phyloP scores from a whole-genome alignment of 2,113 vertebrate genomes.

The Dolichotis patagonum region DNA sequence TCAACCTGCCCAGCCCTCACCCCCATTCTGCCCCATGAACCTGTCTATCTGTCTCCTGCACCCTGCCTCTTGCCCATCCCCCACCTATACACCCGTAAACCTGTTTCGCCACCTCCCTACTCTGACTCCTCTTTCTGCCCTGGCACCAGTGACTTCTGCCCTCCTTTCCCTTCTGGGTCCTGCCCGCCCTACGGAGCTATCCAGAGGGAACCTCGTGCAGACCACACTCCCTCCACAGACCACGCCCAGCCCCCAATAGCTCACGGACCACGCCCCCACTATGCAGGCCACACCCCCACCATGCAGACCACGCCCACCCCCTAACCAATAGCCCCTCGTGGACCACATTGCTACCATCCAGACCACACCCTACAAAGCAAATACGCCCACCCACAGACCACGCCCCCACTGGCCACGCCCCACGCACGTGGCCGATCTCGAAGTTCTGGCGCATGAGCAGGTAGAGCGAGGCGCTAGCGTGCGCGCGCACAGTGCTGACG shows the following conservation, averaged over 20 bases:
- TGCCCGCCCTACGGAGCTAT: too few relatives aligned
- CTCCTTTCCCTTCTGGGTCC: rapidly evolving
- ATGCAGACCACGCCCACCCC: rapidly evolving
- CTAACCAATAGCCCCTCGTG: too few relatives aligned
- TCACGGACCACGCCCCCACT: background rate
- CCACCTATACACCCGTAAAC: too few relatives aligned
- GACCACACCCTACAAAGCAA: background rate
- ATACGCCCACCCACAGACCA: background rate
- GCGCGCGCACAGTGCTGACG: constrained; percentile 89
- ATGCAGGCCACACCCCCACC: too few relatives aligned
- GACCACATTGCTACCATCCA: background rate
- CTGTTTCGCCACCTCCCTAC: too few relatives aligned
- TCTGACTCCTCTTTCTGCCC: background rate
- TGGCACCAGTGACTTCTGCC: rapidly evolving
- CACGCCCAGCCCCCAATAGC: background rate
- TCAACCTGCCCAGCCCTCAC: rapidly evolving
- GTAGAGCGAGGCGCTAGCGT: constrained; percentile 95
- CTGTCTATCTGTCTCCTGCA: background rate
- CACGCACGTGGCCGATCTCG: constrained; percentile 94
- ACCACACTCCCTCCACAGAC: background rate
- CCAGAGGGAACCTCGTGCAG: rapidly evolving
- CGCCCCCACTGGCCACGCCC: background rate
- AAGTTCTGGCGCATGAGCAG: constrained; percentile 97
- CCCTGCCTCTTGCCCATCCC: too few relatives aligned
- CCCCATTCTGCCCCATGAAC: background rate